Evolutionary conservation across 2,797 vertebrate genomes (phyloP).

Genomic region (Heliangelus exortis): DNA sequence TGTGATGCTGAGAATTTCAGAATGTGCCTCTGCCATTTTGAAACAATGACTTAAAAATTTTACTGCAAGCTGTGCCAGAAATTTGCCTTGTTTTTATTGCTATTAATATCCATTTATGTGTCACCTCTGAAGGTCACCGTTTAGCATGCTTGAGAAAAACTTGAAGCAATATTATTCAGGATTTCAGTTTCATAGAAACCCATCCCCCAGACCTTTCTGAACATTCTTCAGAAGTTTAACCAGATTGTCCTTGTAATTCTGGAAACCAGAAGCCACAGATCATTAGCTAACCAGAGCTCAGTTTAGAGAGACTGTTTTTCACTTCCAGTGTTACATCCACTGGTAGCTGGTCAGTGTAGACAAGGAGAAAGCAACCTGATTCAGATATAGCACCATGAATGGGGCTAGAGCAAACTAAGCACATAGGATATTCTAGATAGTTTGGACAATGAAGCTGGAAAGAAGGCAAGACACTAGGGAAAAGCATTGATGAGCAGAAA

Average conservation of each 20-base stretch:
- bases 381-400: background rate
- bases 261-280: background rate
- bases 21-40: background rate
- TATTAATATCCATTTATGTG: background rate
- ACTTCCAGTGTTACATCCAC: background rate
- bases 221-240: background rate
- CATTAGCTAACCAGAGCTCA: background rate
- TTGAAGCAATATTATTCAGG: background rate
- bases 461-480: background rate
- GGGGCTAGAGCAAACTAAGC: background rate
- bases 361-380: background rate
- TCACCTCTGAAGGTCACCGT: background rate
- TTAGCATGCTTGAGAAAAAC: background rate
- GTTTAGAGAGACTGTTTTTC: background rate
- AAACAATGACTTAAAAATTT: background rate
- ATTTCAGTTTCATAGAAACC: background rate
- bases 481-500: background rate
- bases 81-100: background rate
- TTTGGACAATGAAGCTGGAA: background rate
- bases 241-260: background rate
- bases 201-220: background rate
- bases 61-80: background rate
- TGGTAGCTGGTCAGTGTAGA: background rate
- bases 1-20: background rate
- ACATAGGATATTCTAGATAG: background rate